Evolutionary conservation across 2,797 vertebrate species (phyloP).

Genomic region (Sebastes variabilis): DNA sequence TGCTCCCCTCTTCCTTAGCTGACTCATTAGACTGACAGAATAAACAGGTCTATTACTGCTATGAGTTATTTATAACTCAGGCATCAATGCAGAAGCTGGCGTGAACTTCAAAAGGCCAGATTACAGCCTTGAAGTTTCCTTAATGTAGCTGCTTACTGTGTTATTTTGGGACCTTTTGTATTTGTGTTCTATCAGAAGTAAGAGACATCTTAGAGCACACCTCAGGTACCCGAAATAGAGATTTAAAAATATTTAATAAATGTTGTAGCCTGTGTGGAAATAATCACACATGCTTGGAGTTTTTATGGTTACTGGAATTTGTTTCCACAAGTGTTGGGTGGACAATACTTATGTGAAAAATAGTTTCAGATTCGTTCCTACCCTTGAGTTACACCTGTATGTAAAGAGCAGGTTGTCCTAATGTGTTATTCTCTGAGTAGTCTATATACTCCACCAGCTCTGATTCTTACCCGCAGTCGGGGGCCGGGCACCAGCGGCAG

Average conservation of each 20-base stretch:
- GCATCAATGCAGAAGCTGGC: constrained; percentile 21
- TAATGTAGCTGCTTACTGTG: constrained; percentile 10
- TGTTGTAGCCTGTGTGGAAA: not conserved
- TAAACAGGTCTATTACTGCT: constrained; percentile 28
- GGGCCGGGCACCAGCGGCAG: constrained; percentile 98
- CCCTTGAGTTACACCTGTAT: not conserved
- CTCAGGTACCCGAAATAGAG: not conserved
- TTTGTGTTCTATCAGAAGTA: constrained; percentile 2
- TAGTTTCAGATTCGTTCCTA: not conserved
- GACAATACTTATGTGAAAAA: not conserved
- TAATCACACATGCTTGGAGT: not conserved
- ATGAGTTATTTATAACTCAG: constrained; percentile 56
- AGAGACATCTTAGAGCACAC: not conserved
- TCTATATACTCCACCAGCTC: not conserved
- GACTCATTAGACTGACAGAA: constrained; percentile 49
- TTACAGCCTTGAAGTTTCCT: constrained; percentile 35
- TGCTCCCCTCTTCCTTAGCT: constrained; percentile 21
- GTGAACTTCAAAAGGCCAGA: constrained; percentile 44
- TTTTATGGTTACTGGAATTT: not conserved
- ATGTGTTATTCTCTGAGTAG: not conserved
- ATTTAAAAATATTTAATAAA: not conserved
- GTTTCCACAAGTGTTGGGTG: not conserved
- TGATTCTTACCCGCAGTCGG: constrained; percentile 93
- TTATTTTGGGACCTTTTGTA: constrained; percentile 53
- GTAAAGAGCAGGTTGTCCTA: not conserved